Evolutionary conservation across 2,888 invertebrate genomes (phyloP), one percentile per base, ranked within the genome.

Genomic region (Cerceris ruficornis): DNA sequence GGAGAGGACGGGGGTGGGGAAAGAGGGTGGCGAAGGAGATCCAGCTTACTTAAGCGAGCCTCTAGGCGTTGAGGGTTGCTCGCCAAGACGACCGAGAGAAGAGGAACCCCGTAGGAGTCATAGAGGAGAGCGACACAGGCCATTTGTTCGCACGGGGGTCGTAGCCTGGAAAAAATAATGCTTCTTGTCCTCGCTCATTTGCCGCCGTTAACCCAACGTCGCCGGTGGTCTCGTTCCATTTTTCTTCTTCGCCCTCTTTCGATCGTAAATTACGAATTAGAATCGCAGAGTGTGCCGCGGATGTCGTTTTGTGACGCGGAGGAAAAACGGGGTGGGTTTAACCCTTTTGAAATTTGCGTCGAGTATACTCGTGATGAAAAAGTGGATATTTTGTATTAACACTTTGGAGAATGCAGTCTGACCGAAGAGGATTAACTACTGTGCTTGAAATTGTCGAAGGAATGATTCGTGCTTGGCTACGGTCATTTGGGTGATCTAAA

Each of bases 131-230:
- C 76, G 85, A 82, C 75, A 82, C 86, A 79, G 84, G 75, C 87
- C 88, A 87, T 90, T 89, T 88, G 83, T 87, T 80, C 83, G 77
- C 80, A 77, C 67, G 82, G 83, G 85, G 74, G 66, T 77, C 80
- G 80, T 84, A 28, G 84, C 83, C 82, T 82, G 88, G 86, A 88
- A 83, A 89, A 90, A 90, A 90, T 89, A 90, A 89, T 88, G 82
- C 87, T 84, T 85, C 83, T 84, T 86, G 86, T 87, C 89, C 80
- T 87, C 82, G 78, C 86, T 88, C 87, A 82, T 90, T 89, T 86
- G 83, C 83, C 66, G 42, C 74, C 73, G 74, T 77, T 74, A 71
- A 71, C 41, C 65, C 42, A 62, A 50, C 50, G 39, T 49, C 62
- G 6, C 28, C 39, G n/a, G 42, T 59, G 72, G 43, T 57, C 64